A percentile compares a stretch with the other conserved stretches of the same genome.
phyloP scores from a whole-genome alignment of 2,888 invertebrate genomes.

The Drosophila meridiana region DNA sequence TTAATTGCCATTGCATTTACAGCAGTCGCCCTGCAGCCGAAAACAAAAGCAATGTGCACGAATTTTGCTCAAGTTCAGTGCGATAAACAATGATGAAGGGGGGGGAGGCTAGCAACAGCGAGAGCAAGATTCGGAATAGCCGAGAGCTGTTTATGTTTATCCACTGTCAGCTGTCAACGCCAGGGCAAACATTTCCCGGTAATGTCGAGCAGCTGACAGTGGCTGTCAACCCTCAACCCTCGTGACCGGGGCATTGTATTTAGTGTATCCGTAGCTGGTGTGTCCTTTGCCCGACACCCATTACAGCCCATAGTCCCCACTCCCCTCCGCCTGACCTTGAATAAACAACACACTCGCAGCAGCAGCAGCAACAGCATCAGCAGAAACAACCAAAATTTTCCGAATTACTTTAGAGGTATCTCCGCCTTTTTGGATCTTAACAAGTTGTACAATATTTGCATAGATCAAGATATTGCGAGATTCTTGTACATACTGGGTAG shows the following conservation, averaged over 20 bases:
- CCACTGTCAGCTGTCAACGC: slow-evolving; percentile 60
- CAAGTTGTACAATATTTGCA: slow-evolving; percentile 49
- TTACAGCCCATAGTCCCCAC: neutral
- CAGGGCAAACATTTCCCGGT: slow-evolving; percentile 44
- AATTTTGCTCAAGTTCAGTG: slow-evolving; percentile 16
- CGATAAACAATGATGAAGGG: neutral
- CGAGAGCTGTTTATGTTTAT: slow-evolving; percentile 56
- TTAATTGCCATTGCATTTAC: neutral
- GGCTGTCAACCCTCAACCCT: slow-evolving; percentile 53
- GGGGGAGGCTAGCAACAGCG: neutral
- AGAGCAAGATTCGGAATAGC: slow-evolving; percentile 16
- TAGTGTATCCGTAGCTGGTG: slow-evolving; percentile 14
- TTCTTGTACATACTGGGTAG: slow-evolving; percentile 25
- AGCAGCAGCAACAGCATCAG: neutral
- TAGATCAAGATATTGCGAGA: slow-evolving; percentile 48
- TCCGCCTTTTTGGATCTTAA: slow-evolving; percentile 15
- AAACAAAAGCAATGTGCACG: neutral
- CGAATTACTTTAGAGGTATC: slow-evolving; percentile 38
- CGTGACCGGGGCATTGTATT: slow-evolving; percentile 52
- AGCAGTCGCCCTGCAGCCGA: neutral
- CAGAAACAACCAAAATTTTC: slow-evolving; percentile 31
- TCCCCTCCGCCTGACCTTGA: slow-evolving; percentile 1
- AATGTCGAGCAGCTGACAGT: slow-evolving; percentile 34
- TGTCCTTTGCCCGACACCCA: slow-evolving; percentile 49
- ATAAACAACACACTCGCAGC: neutral